Evolutionary conservation across 2,888 invertebrate genomes (phyloP), one percentile per base, ranked within the genome.

Genomic region (Euzetes globulus): DNA sequence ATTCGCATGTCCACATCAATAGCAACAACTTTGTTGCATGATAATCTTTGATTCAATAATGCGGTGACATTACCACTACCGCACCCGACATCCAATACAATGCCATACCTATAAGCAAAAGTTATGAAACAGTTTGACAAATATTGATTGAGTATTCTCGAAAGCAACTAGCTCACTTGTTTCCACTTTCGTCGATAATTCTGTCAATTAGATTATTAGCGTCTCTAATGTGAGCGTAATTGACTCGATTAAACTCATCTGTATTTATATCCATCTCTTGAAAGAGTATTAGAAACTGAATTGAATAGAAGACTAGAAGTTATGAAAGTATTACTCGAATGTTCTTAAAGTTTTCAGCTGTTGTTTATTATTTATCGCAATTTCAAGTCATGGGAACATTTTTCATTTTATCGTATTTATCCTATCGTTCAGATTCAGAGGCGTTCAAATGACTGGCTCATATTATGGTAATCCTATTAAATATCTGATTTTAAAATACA

Each of bases 131-230:
- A n/a, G n/a, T n/a, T n/a, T n/a, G n/a, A n/a, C n/a, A n/a, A n/a
- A n/a, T n/a, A n/a, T n/a, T n/a, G n/a, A n/a, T n/a, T n/a, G n/a
- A n/a, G n/a, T n/a, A n/a, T n/a, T n/a, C n/a, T n/a, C n/a, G n/a
- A 72, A n/a, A 50, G 15, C 22, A 37, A 17, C 27, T 17, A 17
- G 60, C 71, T 70, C 15, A 74, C 74, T 74, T 63, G 25, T 74
- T 27, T 19, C 74, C 74, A 22, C 71, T 74, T 29, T 74, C 74
- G 37, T 74, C 74, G 41, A 74, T 74, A 25, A 74, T 74, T 55
- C 55, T 37, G 25, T 74, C 74, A 17, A 74, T 33, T 7, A 74
- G 41, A 63, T 74, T 74, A 50, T 74, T 71, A 1, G 74, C 74
- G 45, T 74, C 74, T 33, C 74, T 71, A 15, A 71, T 58, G 22